phyloP scores from a whole-genome alignment of 1,140 invertebrate genomes.

The Rhopalosiphum maidis region DNA sequence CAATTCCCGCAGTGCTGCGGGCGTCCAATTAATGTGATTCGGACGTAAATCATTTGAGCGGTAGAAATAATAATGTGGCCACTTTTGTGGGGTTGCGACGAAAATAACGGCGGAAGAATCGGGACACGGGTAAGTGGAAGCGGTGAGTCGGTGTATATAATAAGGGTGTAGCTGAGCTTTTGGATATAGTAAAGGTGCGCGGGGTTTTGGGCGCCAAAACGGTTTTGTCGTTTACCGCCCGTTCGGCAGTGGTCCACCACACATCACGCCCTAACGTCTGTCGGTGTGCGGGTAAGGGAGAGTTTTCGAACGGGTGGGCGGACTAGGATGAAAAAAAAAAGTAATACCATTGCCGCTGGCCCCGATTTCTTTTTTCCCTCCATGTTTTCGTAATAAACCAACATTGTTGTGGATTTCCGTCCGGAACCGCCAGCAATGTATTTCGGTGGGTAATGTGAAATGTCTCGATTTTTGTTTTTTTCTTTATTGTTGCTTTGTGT shows the following conservation, averaged over 20 bases:
- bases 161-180: background rate
- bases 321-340: background rate
- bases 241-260: background rate
- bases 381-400: constrained; percentile 22
- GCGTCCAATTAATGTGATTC: constrained; percentile 17
- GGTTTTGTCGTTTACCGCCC: background rate
- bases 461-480: constrained; percentile 1
- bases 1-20: background rate
- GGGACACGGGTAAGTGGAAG: background rate
- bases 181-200: background rate
- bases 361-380: background rate
- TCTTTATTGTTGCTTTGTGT: background rate
- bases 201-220: background rate
- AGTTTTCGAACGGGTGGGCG: background rate
- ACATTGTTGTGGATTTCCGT: constrained; percentile 42
- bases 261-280: background rate
- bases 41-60: background rate
- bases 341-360: background rate
- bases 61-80: background rate
- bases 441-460: constrained; percentile 17
- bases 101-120: background rate
- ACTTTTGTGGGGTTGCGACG: background rate
- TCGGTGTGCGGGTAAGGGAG: no score
- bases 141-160: background rate
- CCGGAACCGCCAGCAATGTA: constrained; percentile 18